Percentiles rank a stretch among this genome's conserved stretches.
phyloP scores from a whole-genome alignment of 2,888 invertebrate species.

The Clunio marinus region DNA sequence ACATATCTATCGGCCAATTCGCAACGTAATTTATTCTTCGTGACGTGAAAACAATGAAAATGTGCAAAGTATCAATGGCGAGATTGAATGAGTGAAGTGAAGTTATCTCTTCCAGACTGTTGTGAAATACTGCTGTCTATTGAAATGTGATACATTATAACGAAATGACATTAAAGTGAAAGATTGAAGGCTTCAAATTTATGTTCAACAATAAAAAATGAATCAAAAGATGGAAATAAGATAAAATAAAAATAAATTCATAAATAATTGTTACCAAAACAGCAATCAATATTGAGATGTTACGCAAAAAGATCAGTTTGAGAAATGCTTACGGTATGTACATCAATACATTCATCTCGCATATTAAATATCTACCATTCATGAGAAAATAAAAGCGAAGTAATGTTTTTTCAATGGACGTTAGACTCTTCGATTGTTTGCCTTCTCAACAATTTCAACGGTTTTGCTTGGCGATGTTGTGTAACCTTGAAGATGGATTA shows the following conservation, averaged over 20 bases:
- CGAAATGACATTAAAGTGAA: conserved; percentile 8
- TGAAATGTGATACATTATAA: too few relatives aligned
- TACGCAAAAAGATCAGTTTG: conserved; percentile 27
- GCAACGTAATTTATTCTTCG: too few relatives aligned
- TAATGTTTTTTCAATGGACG: conserved; percentile 8
- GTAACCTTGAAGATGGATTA: conserved; percentile 30
- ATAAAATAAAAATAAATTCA: neutral
- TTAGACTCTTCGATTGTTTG: neutral
- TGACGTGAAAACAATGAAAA: neutral
- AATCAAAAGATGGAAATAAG: neutral
- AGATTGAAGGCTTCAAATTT: too few relatives aligned
- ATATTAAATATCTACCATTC: conserved; percentile 1
- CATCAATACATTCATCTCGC: neutral
- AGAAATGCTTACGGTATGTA: conserved; percentile 23
- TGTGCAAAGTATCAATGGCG: neutral
- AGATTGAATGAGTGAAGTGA: too few relatives aligned
- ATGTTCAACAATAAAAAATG: neutral
- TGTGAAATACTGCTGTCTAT: too few relatives aligned
- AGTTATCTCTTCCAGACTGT: too few relatives aligned
- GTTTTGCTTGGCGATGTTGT: neutral
- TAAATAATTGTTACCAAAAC: neutral
- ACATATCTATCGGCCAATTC: too few relatives aligned
- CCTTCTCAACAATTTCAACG: neutral
- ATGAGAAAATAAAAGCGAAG: conserved; percentile 3
- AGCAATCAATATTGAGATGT: conserved; percentile 1